Evolutionary conservation across 2,113 vertebrate species (phyloP), one percentile per base, ranked within the genome.

Genomic region (Scortum barcoo): DNA sequence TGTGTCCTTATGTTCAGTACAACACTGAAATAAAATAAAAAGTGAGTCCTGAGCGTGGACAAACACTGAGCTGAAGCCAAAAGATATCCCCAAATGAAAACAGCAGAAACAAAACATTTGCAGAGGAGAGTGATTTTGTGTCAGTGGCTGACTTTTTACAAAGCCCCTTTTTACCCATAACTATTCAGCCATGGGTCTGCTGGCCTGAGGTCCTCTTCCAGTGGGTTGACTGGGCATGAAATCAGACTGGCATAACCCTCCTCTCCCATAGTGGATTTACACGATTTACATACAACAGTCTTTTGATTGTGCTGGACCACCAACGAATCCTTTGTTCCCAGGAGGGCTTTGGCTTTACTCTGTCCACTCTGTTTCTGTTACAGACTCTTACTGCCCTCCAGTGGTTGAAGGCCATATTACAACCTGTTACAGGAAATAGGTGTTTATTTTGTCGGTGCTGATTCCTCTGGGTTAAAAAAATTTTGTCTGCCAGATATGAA

Each of bases 281-380:
- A 86, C 71, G 6, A 92, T 94, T 92, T 93, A 90, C 92, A 93
- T 82, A 89, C 84, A 81, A 81, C 85, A 86, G 72, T 81, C 81
- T 87, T 92, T 91, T 91, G 80, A 89, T 82, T 88, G 78, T 88
- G 79, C 83, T 90, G 85, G 93, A 89, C 91, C 88, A 92, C 88
- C 91, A 91, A 79, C 91, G 92, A 90, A 92, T 92, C 91, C 89
- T 93, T 92, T 92, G 91, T 92, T 92, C 89, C 88, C 90, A 72
- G 63, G 83, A 86, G 86, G 63, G 67, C 68, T 63, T 68, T 7
- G 19, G 71, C 46, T 70, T 24, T n/a, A 36, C 48, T 20, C 22
- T 33, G 63, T 48, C 28, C 68, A 56, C 68, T 56, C 16, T 26
- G 17, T 22, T 5, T 89, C 58, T 75, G 74, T 20, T 46, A 57